Evolutionary conservation across 1,140 invertebrate species (phyloP).

Genomic region (Nasonia longicornis): DNA sequence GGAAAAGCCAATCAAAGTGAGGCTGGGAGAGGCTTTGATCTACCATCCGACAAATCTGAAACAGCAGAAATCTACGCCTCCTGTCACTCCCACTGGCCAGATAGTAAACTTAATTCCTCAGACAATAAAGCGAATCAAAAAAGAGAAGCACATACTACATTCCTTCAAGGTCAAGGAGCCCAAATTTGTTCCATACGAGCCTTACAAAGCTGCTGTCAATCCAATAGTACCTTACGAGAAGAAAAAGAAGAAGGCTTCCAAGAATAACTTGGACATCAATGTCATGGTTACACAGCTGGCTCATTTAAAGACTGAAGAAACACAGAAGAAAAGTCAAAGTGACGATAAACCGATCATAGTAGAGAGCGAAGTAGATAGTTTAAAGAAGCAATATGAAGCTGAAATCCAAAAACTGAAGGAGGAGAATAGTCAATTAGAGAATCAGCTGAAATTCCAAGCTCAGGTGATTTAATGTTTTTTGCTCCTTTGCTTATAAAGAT

Average conservation of each 20-base stretch:
- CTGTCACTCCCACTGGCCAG: conserved; percentile 65
- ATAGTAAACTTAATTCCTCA: conserved; percentile 67
- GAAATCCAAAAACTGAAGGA: conserved; percentile 73
- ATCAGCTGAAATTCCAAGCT: conserved; percentile 79
- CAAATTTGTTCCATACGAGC: conserved; percentile 90
- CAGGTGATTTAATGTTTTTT: conserved; percentile 65
- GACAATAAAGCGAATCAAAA: conserved; percentile 59
- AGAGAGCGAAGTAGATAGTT: conserved; percentile 50
- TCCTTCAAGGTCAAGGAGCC: conserved; percentile 77
- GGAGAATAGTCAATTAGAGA: conserved; percentile 76
- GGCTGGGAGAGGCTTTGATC: conserved; percentile 64
- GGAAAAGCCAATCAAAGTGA: conserved; percentile 55
- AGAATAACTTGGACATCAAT: conserved; percentile 79
- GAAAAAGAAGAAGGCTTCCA: conserved; percentile 66
- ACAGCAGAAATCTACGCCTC: conserved; percentile 58
- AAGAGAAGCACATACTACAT: conserved; percentile 61
- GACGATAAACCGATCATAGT: conserved; percentile 52
- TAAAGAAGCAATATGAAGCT: conserved; percentile 66
- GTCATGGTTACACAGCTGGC: conserved; percentile 77
- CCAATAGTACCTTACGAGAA: conserved; percentile 75
- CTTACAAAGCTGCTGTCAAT: conserved; percentile 87
- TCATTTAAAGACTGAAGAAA: conserved; percentile 72
- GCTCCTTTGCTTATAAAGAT: neutral
- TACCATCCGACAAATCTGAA: conserved; percentile 69
- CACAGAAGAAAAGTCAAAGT: conserved; percentile 47